Evolutionary conservation across 2,797 vertebrate genomes (phyloP).

Genomic region (Myripristis murdjan): DNA sequence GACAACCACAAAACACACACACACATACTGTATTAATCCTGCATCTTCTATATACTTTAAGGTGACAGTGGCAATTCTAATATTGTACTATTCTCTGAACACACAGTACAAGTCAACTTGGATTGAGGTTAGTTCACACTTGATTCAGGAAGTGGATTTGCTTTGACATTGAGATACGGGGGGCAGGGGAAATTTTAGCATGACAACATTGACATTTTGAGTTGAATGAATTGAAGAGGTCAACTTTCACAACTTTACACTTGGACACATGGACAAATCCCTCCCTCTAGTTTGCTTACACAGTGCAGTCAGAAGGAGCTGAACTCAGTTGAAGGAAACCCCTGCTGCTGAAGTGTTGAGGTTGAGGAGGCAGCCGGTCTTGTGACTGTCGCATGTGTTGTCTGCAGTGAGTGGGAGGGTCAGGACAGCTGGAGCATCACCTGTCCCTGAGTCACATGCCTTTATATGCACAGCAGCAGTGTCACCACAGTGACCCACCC

Average conservation of each 20-base stretch:
- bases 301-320: conserved; percentile 4
- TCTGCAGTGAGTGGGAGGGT: conserved; percentile 53
- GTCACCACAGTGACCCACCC: too few species aligned
- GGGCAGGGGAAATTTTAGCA: too few species aligned
- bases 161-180: neutral
- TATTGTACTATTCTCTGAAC: neutral
- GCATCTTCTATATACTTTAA: neutral
- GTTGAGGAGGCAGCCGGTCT: conserved; percentile 22
- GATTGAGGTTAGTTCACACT: neutral
- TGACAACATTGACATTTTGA: too few species aligned
- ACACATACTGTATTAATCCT: neutral
- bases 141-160: neutral
- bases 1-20: neutral
- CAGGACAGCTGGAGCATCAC: conserved; percentile 80
- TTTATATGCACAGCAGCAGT: conserved; percentile 50
- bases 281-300: too few species aligned
- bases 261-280: too few species aligned
- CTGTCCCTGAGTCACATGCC: conserved; percentile 74
- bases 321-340: conserved; percentile 37
- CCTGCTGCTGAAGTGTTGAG: conserved; percentile 37
- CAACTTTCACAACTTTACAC: too few species aligned
- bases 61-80: neutral
- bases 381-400: conserved; percentile 70
- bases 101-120: neutral
- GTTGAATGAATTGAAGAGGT: too few species aligned